Conservation (phyloP, 2,888 invertebrate species). For the Hoplodrina blanda region DNA sequence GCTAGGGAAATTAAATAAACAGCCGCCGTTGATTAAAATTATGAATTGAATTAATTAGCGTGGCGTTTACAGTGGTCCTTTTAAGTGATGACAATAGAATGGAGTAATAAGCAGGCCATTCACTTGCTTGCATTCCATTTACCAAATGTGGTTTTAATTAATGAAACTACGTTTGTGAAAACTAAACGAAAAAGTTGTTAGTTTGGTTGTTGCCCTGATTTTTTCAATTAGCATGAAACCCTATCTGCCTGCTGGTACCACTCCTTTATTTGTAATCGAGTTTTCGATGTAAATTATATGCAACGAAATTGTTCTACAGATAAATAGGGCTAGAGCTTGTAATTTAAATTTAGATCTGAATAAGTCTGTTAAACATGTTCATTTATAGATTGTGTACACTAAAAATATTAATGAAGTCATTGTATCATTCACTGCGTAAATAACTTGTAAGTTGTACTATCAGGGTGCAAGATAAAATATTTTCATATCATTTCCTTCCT, state of each 20-base stretch:
- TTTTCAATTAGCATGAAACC: constrained; percentile 35
- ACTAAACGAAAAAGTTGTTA: constrained; percentile 54
- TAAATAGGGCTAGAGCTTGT: neutral
- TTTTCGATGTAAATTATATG: constrained; percentile 10
- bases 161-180: constrained; percentile 39
- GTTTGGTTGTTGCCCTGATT: constrained; percentile 49
- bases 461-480: neutral
- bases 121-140: constrained; percentile 46
- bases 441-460: neutral
- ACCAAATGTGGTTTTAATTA: constrained; percentile 40
- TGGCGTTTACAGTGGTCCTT: constrained; percentile 65
- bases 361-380: neutral
- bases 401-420: neutral
- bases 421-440: neutral
- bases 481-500: constrained; percentile 8
- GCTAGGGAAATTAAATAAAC: constrained; percentile 82
- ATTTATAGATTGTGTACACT: neutral
- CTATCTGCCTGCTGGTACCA: constrained; percentile 24
- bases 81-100: constrained; percentile 68
- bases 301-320: neutral
- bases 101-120: constrained; percentile 40
- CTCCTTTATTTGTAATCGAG: constrained; percentile 40
- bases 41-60: constrained; percentile 72
- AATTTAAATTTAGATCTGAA: constrained; percentile 6
- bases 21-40: constrained; percentile 71